phyloP scores from a whole-genome alignment of 2,888 invertebrate species.

The Heliconius sara region DNA sequence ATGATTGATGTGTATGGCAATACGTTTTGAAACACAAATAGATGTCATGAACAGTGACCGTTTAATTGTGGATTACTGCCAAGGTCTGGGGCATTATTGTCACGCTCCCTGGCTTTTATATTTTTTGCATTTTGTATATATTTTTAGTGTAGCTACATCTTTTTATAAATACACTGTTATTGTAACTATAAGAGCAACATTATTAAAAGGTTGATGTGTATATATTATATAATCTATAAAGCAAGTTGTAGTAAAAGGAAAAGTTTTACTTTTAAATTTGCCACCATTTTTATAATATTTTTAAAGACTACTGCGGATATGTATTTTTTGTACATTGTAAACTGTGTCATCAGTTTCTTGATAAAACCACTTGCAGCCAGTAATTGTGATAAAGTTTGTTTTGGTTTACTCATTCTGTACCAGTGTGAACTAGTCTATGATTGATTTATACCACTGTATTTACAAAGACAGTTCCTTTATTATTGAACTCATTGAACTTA shows the following conservation, averaged over 20 bases:
- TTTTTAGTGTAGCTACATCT: constrained; percentile 4
- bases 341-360: constrained; percentile 25
- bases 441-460: not conserved
- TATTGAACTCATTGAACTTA: constrained; percentile 5
- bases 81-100: constrained; percentile 77
- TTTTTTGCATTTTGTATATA: constrained; percentile 38
- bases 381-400: constrained; percentile 27
- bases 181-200: not conserved
- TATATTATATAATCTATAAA: constrained; percentile 4
- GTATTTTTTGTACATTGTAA: constrained; percentile 3
- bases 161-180: constrained; percentile 22
- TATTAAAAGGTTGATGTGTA: not conserved
- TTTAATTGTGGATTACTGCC: constrained; percentile 78
- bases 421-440: constrained; percentile 9
- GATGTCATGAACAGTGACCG: constrained; percentile 55
- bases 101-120: constrained; percentile 57
- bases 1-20: constrained; percentile 44
- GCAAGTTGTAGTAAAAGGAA: not conserved
- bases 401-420: constrained; percentile 3
- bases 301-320: not conserved
- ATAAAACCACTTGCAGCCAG: constrained; percentile 33
- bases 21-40: constrained; percentile 55
- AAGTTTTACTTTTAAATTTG: not conserved
- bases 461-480: not conserved
- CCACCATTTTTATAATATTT: not conserved